These are phyloP conservation scores for Phyto melanocephala DNA, from an alignment of 2,888 invertebrate genomes.

Conservation along the genomic window DNA sequence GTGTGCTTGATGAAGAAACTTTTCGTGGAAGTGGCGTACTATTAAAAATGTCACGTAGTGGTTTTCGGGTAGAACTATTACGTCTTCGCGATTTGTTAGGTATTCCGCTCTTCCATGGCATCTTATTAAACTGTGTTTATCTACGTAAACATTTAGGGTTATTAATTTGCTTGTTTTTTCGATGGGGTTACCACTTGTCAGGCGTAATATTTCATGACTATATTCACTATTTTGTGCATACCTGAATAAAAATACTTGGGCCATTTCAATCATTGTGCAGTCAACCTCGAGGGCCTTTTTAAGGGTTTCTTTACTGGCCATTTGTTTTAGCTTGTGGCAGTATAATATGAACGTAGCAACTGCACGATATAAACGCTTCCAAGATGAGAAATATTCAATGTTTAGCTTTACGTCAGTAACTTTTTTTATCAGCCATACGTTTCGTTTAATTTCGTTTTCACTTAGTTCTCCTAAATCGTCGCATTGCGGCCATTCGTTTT, in stretches of 20 bases:
- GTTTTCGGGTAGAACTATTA: background rate
- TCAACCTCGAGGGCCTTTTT: background rate
- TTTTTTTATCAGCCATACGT: slow-evolving; percentile 13
- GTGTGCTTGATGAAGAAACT: slow-evolving; percentile 54
- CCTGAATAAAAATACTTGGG: slow-evolving; percentile 30
- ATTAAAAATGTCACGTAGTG: slow-evolving; percentile 12
- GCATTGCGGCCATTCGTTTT: slow-evolving; percentile 47
- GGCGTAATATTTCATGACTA: slow-evolving; percentile 35
- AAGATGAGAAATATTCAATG: slow-evolving; percentile 43
- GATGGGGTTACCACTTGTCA: slow-evolving; percentile 52
- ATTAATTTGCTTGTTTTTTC: slow-evolving; percentile 52
- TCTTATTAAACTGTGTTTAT: slow-evolving; percentile 10
- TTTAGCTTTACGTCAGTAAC: slow-evolving; percentile 1
- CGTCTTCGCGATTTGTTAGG: slow-evolving; percentile 34
- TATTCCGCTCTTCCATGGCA: background rate
- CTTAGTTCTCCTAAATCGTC: slow-evolving; percentile 20
- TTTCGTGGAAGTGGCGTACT: slow-evolving; percentile 37
- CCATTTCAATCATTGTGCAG: slow-evolving; percentile 39
- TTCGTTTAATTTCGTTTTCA: slow-evolving; percentile 12
- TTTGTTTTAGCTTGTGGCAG: slow-evolving; percentile 1
- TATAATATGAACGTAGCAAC: slow-evolving; percentile 47
- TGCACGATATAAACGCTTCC: slow-evolving; percentile 49
- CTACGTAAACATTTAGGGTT: slow-evolving; percentile 48
- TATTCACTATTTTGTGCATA: slow-evolving; percentile 49
- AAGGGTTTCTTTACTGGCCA: background rate